phyloP scores from a whole-genome alignment of 2,113 vertebrate species.

The Arenaria interpres region DNA sequence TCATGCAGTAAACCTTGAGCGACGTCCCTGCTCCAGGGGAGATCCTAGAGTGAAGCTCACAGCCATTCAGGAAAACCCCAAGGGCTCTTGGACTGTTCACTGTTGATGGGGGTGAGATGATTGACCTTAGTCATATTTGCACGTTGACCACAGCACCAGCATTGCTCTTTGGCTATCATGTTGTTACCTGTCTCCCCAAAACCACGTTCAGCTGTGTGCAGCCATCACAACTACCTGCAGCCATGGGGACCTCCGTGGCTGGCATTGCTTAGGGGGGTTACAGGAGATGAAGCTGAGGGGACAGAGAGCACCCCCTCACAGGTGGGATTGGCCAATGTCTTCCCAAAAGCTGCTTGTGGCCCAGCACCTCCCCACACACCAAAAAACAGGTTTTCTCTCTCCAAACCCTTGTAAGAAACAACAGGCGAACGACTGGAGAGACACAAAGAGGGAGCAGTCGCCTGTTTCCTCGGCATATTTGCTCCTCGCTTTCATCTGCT shows the following conservation, averaged over 20 bases:
- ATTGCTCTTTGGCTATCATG: not conserved
- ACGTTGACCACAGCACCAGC: not conserved
- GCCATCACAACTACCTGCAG: not conserved
- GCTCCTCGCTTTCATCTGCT: not conserved
- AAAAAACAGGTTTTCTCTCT: not conserved
- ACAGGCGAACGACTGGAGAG: not conserved
- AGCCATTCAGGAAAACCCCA: not conserved
- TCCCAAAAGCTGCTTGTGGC: not conserved
- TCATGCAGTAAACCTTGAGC: too few relatives aligned
- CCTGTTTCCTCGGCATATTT: not conserved
- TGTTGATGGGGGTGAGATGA: too few relatives aligned
- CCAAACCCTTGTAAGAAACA: not conserved
- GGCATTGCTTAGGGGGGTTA: not conserved
- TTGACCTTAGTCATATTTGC: not conserved
- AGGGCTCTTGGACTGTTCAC: not conserved
- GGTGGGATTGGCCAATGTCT: rapidly evolving
- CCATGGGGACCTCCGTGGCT: not conserved
- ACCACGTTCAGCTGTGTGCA: not conserved
- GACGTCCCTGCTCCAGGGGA: not conserved
- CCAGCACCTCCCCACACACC: not conserved
- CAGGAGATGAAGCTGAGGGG: not conserved
- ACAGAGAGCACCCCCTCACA: not conserved
- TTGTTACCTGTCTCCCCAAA: not conserved
- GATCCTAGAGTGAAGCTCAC: not conserved
- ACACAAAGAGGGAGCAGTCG: not conserved